phyloP scores from a whole-genome alignment of 2,113 vertebrate species.

The Python bivittatus region DNA sequence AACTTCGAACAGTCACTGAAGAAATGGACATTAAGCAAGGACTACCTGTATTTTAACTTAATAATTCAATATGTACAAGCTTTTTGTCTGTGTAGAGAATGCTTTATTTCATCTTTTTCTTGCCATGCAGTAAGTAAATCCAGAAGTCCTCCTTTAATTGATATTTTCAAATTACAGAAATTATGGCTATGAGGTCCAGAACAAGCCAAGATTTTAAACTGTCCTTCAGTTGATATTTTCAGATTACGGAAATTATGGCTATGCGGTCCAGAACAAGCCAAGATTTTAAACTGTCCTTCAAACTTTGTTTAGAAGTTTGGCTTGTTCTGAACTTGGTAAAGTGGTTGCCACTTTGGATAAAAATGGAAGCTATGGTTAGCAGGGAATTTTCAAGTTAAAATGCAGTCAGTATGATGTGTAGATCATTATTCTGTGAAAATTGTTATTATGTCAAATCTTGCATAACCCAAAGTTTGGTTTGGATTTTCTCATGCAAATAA shows the following conservation, averaged over 20 bases:
- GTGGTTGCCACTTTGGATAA: background rate
- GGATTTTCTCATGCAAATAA: slow-evolving; percentile 50
- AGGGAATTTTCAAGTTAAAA: background rate
- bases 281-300: background rate
- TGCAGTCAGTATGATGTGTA: background rate
- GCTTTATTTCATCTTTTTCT: background rate
- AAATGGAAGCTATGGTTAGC: background rate
- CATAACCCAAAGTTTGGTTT: slow-evolving; percentile 25
- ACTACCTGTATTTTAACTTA: background rate
- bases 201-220: no score
- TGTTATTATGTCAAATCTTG: background rate
- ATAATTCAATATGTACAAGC: background rate
- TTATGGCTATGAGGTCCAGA: no score
- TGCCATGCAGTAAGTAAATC: background rate
- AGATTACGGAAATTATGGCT: background rate
- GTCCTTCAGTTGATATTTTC: background rate
- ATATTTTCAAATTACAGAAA: background rate
- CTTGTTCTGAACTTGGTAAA: background rate
- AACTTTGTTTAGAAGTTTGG: background rate
- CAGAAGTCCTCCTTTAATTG: background rate
- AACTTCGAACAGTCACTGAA: background rate
- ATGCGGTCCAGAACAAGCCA: background rate
- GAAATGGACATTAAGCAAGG: background rate
- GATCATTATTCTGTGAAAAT: background rate
- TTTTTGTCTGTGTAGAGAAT: background rate